Evolutionary conservation across 2,113 vertebrate species (phyloP).

Genomic region (Pyxicephalus adspersus): DNA sequence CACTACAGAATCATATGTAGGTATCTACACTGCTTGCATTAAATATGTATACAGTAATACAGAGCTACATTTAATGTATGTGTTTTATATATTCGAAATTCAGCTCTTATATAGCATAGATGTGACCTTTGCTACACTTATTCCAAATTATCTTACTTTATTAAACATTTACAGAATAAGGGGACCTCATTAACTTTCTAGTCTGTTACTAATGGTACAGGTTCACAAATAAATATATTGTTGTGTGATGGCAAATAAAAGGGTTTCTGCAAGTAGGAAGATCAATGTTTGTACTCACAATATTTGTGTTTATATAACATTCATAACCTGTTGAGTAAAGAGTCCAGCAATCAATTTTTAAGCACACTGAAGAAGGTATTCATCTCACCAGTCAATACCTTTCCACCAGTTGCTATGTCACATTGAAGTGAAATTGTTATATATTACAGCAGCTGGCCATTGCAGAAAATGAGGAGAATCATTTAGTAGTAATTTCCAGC

Average conservation of each 20-base stretch:
- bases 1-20: too few species aligned
- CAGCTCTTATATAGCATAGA: too few species aligned
- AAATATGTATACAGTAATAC: too few species aligned
- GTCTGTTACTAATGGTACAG: too few species aligned
- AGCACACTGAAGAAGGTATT: constrained; percentile 63
- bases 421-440: constrained; percentile 64
- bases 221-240: background rate
- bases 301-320: constrained; percentile 69
- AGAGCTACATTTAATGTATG: too few species aligned
- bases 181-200: too few species aligned
- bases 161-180: too few species aligned
- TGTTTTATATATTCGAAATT: too few species aligned
- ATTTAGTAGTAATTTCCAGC: constrained; percentile 16
- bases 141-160: too few species aligned
- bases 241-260: constrained; percentile 65
- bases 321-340: constrained; percentile 64
- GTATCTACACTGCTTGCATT: too few species aligned
- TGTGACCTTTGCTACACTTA: too few species aligned
- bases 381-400: constrained; percentile 62
- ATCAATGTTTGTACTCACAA: constrained; percentile 77
- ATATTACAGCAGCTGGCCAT: constrained; percentile 56
- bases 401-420: constrained; percentile 62
- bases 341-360: constrained; percentile 67
- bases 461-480: constrained; percentile 30
- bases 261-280: constrained; percentile 65